Evolutionary conservation across 2,797 vertebrate genomes (phyloP).

Genomic region (Hippopotamyrus pictus): DNA sequence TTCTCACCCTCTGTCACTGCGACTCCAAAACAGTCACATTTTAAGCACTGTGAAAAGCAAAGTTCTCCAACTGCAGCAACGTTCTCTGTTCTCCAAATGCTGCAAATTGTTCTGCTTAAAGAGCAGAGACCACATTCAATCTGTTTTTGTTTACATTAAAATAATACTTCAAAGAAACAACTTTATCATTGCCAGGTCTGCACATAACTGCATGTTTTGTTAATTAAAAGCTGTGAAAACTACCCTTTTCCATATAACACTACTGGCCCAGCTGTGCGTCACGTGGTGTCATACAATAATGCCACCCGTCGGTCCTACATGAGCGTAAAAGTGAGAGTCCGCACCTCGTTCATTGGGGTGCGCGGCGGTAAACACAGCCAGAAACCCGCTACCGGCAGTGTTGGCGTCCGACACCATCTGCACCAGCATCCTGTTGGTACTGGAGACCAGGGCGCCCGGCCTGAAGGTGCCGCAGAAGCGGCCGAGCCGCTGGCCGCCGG

Average conservation of each 20-base stretch:
- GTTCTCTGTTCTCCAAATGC: not conserved
- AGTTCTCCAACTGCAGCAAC: not conserved
- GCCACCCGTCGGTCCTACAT: not conserved
- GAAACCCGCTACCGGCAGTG: constrained; percentile 76
- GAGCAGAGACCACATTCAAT: not conserved
- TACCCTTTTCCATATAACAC: not conserved
- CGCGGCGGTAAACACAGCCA: constrained; percentile 69
- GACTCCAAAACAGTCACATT: not conserved
- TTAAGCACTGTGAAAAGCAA: not conserved
- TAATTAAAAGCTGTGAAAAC: not conserved
- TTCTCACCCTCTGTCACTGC: not conserved
- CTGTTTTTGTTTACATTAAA: not conserved
- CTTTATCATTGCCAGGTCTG: not conserved
- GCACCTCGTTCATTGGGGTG: constrained; percentile 73
- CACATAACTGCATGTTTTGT: not conserved
- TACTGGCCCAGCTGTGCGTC: not conserved
- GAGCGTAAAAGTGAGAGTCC: not conserved
- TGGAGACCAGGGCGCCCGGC: constrained; percentile 70
- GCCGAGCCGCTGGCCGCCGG: constrained; percentile 67
- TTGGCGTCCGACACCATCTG: constrained; percentile 79
- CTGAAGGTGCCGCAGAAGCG: constrained; percentile 72
- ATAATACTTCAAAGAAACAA: not conserved
- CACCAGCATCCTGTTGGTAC: constrained; percentile 73
- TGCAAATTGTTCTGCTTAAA: not conserved
- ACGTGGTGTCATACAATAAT: not conserved